Evolutionary conservation across 53 echinoderm and acorn worm genomes (phyloP).

Genomic region (Antedon mediterranea): DNA sequence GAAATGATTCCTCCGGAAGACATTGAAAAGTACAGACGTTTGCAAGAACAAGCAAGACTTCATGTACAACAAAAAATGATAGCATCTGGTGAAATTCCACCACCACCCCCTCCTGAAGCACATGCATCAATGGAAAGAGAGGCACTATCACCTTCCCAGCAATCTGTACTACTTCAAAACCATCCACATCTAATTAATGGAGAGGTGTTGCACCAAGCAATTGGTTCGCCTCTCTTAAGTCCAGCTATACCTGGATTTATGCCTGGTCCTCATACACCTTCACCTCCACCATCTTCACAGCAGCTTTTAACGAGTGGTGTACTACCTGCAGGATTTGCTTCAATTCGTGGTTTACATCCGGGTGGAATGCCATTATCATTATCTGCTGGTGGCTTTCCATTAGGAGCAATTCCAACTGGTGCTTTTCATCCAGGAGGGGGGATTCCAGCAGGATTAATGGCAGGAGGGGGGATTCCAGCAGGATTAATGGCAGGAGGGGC

Average conservation of each 20-base stretch:
- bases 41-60: conserved; percentile 82
- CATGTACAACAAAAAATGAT: conserved; percentile 93
- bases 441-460: too few species aligned
- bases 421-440: conserved; percentile 3
- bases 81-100: conserved; percentile 49
- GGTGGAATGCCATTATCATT: conserved; percentile 9
- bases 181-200: neutral
- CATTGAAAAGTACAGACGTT: conserved; percentile 86
- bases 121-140: conserved; percentile 13
- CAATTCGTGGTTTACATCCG: neutral
- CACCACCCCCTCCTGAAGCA: conserved; percentile 12
- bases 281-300: conserved; percentile 5
- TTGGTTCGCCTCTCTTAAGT: neutral
- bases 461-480: neutral
- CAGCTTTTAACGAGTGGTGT: neutral
- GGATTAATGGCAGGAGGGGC: conserved; percentile 4
- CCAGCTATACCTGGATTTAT: neutral
- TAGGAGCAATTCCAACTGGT: conserved; percentile 5
- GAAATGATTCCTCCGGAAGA: conserved; percentile 86
- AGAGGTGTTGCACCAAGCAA: neutral
- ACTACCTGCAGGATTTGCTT: neutral
- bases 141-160: neutral
- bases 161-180: neutral
- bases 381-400: conserved; percentile 8
- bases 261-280: neutral